phyloP scores from a whole-genome alignment of 2,797 vertebrate species.

The Merluccius polli region DNA sequence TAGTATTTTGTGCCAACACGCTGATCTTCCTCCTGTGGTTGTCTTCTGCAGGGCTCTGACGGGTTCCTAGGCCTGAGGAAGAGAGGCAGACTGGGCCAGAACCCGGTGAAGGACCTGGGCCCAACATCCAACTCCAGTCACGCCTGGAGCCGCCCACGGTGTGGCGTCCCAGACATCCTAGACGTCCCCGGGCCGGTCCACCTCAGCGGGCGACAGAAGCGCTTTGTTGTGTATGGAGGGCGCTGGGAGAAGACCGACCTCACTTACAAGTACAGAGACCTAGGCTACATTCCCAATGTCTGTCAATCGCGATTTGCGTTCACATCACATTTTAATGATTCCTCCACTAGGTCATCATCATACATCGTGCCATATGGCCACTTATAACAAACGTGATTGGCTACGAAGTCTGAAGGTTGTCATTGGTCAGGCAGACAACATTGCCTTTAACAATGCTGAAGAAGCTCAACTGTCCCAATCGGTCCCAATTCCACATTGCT shows the following conservation, averaged over 20 bases:
- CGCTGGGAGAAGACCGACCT: conserved; percentile 83
- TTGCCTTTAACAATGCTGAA: no score
- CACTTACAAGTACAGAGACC: conserved; percentile 82
- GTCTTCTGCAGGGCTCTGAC: conserved; percentile 47
- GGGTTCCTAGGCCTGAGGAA: conserved; percentile 57
- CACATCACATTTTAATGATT: background rate
- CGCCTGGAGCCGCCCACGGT: conserved; percentile 72
- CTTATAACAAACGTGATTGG: background rate
- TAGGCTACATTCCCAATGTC: background rate
- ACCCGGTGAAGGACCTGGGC: conserved; percentile 42
- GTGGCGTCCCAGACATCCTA: conserved; percentile 82
- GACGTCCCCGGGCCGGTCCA: conserved; percentile 58
- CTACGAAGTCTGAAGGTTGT: background rate
- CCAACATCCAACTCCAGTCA: conserved; percentile 25
- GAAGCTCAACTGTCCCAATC: background rate
- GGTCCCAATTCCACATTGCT: background rate
- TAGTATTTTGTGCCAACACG: background rate
- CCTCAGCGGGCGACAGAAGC: conserved; percentile 67
- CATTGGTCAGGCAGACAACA: background rate
- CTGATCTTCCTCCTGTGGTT: conserved; percentile 19
- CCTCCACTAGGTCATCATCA: background rate
- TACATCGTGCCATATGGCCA: background rate
- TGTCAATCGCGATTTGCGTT: background rate
- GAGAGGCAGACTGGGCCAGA: conserved; percentile 48
- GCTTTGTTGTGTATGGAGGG: conserved; percentile 81